Percentiles rank a stretch among this genome's conserved stretches.
These are phyloP conservation scores for Tenthredo livida DNA, from an alignment of 2,888 invertebrate genomes.

Conservation along the genomic window DNA sequence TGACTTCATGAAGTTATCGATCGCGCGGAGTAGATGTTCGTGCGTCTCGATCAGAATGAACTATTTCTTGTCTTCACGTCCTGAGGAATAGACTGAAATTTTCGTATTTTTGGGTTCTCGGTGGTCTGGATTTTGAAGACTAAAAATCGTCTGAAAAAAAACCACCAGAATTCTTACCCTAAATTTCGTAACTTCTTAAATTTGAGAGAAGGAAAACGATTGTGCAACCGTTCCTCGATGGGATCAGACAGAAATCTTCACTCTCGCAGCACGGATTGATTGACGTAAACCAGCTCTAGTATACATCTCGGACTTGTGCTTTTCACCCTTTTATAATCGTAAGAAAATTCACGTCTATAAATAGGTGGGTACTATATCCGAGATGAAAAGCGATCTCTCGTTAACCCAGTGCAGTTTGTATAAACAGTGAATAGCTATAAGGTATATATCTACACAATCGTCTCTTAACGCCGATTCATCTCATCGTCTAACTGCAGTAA, in stretches of 20 bases:
- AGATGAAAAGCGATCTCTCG: slow-evolving; percentile 46
- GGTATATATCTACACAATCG: neutral
- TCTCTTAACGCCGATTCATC: neutral
- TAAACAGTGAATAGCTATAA: neutral
- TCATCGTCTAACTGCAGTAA: neutral
- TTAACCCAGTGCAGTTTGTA: slow-evolving; percentile 3
- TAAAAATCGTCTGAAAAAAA: no score
- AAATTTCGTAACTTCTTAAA: neutral
- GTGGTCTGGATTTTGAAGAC: no score
- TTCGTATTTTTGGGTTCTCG: no score
- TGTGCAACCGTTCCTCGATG: neutral
- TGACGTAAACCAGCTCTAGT: slow-evolving; percentile 1
- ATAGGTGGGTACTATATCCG: neutral
- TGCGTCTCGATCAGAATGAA: no score
- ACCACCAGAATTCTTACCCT: no score
- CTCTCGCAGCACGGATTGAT: neutral
- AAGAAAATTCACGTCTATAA: neutral
- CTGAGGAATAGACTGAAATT: no score
- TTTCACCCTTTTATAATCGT: neutral
- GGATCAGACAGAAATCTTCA: no score
- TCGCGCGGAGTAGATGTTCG: no score
- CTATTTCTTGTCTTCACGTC: no score
- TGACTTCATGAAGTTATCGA: no score
- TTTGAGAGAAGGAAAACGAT: neutral
- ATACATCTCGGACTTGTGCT: neutral